phyloP scores from a whole-genome alignment of 2,797 vertebrate genomes.

The Megaceryle alcyon region DNA sequence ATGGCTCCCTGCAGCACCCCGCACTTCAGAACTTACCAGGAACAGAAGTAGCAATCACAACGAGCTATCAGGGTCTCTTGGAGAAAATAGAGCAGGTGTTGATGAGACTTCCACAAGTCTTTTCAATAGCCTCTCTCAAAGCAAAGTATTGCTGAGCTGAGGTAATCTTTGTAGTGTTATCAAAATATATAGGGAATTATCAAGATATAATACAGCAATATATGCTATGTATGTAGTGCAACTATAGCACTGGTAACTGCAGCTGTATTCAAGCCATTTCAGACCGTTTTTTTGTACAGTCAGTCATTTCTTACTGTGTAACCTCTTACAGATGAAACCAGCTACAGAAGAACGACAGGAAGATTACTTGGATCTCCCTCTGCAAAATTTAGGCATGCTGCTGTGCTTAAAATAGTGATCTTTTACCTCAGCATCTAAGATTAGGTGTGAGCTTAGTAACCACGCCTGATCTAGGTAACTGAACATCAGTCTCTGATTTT shows the following conservation, averaged over 20 bases:
- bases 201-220: background rate
- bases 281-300: background rate
- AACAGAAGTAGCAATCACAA: background rate
- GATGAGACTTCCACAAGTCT: background rate
- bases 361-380: background rate
- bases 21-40: background rate
- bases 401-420: background rate
- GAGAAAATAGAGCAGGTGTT: conserved; percentile 11
- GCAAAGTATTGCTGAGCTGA: background rate
- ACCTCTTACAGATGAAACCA: background rate
- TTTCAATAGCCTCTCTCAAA: background rate
- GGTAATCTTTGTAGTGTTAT: background rate
- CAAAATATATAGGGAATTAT: background rate
- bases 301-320: background rate
- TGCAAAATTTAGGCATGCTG: background rate
- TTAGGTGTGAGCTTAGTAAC: background rate
- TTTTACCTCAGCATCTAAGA: background rate
- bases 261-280: background rate
- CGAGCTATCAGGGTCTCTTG: background rate
- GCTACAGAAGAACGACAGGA: background rate
- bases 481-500: background rate
- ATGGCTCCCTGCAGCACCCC: conserved; percentile 11
- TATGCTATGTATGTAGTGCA: background rate
- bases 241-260: background rate
- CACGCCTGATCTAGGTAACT: background rate